Evolutionary conservation across 2,888 invertebrate species (phyloP).

Genomic region (Linnaemya vulpina): DNA sequence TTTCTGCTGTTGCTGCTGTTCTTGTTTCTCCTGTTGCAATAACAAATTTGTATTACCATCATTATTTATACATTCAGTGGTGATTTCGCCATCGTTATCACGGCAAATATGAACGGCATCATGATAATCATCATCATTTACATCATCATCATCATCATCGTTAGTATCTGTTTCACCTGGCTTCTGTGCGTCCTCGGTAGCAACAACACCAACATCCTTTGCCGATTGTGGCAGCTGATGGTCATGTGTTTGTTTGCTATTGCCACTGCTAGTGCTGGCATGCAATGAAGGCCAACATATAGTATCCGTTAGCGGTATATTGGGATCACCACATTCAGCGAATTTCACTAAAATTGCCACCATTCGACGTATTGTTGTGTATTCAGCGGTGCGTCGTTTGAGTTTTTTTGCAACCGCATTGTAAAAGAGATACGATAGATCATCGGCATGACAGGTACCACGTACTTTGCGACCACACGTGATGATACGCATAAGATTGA

Average conservation of each 20-base stretch:
- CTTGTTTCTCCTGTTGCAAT: constrained; percentile 27
- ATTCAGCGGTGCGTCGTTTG: constrained; percentile 79
- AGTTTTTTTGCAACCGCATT: constrained; percentile 80
- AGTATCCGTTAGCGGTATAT: constrained; percentile 74
- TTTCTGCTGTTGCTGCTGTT: background rate
- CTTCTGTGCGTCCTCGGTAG: constrained; percentile 16
- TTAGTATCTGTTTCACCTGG: constrained; percentile 21
- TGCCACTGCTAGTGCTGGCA: constrained; percentile 17
- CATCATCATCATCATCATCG: constrained; percentile 24
- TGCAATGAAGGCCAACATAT: constrained; percentile 58
- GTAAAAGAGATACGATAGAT: constrained; percentile 82
- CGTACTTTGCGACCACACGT: constrained; percentile 81
- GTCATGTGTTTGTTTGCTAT: constrained; percentile 22
- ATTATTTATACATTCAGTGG: constrained; percentile 40
- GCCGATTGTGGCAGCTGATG: constrained; percentile 21
- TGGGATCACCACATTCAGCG: constrained; percentile 81
- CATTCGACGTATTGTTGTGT: constrained; percentile 80
- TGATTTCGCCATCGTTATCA: constrained; percentile 26
- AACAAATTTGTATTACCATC: constrained; percentile 51
- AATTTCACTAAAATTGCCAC: constrained; percentile 80
- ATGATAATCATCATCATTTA: constrained; percentile 13
- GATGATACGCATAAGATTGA: constrained; percentile 81
- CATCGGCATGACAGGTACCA: constrained; percentile 82
- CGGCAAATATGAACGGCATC: constrained; percentile 4
- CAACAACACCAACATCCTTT: constrained; percentile 22